Evolutionary conservation across 2,888 invertebrate genomes (phyloP).

Genomic region (Tenthredo scrophulariae): DNA sequence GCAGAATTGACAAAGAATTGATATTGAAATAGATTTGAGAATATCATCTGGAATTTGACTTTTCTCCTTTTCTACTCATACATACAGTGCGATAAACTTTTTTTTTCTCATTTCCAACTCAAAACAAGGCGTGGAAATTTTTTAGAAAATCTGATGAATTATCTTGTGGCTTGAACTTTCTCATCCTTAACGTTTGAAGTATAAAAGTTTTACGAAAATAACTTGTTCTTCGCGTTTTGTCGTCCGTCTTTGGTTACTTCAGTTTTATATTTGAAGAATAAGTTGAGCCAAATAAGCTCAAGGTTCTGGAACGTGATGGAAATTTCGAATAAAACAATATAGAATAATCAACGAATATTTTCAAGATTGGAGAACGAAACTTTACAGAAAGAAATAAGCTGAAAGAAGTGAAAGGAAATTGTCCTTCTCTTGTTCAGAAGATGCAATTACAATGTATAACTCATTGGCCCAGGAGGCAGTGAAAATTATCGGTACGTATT

Average conservation of each 20-base stretch:
- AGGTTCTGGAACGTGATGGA: background rate
- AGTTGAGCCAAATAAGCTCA: background rate
- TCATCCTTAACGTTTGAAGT: background rate
- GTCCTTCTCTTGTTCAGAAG: too few relatives aligned
- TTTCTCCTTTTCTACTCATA: background rate
- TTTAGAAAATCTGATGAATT: too few relatives aligned
- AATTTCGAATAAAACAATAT: too few relatives aligned
- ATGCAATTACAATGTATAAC: too few relatives aligned
- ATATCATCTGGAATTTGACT: background rate
- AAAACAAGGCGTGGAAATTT: too few relatives aligned
- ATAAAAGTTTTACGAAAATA: background rate
- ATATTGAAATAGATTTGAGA: background rate
- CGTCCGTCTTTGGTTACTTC: background rate
- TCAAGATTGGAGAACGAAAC: too few relatives aligned
- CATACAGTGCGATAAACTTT: background rate
- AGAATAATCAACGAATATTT: too few relatives aligned
- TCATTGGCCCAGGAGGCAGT: too few relatives aligned
- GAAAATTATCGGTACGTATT: too few relatives aligned
- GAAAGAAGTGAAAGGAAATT: too few relatives aligned
- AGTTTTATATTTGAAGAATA: background rate
- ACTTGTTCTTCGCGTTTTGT: background rate
- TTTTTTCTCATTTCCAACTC: background rate
- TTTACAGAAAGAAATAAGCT: too few relatives aligned
- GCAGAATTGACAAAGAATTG: background rate
- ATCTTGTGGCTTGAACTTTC: background rate